A percentile compares a stretch with the other conserved stretches of the same genome.
These are phyloP conservation scores for Aphelocoma coerulescens DNA, from an alignment of 2,113 vertebrate genomes.

Conservation along the genomic window DNA sequence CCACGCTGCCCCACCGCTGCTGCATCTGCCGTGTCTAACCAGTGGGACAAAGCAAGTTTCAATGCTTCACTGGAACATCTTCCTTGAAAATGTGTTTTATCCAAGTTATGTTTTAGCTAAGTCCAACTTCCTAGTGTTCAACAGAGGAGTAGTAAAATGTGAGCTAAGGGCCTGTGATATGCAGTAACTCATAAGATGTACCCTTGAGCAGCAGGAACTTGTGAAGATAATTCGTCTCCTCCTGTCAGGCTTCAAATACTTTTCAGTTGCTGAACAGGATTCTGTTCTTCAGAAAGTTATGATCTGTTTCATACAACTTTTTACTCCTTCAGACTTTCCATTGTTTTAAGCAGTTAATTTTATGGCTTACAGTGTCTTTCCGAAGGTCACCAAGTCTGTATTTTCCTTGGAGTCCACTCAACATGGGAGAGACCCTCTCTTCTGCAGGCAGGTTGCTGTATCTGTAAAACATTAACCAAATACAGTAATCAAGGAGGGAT, in stretches of 20 bases:
- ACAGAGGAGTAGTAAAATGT: neutral
- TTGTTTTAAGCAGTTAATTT: neutral
- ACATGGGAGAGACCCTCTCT: neutral
- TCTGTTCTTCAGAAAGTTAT: neutral
- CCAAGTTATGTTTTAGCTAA: neutral
- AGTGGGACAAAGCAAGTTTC: neutral
- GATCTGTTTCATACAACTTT: neutral
- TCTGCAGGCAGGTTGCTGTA: neutral
- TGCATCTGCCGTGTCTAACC: neutral
- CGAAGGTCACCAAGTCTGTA: neutral
- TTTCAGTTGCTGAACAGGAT: neutral
- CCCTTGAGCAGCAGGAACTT: neutral
- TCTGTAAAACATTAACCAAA: neutral
- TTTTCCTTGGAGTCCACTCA: neutral
- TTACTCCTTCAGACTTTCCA: neutral
- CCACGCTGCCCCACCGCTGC: neutral
- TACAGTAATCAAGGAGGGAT: neutral
- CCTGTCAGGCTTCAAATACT: neutral
- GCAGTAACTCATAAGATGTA: neutral
- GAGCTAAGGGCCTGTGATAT: neutral
- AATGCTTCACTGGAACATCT: neutral
- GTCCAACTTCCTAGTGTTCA: rapidly evolving
- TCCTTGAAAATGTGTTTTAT: neutral
- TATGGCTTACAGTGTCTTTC: neutral
- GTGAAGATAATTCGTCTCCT: neutral